Conservation (phyloP, 2,113 vertebrate species). For the Opisthocomus hoazin region DNA sequence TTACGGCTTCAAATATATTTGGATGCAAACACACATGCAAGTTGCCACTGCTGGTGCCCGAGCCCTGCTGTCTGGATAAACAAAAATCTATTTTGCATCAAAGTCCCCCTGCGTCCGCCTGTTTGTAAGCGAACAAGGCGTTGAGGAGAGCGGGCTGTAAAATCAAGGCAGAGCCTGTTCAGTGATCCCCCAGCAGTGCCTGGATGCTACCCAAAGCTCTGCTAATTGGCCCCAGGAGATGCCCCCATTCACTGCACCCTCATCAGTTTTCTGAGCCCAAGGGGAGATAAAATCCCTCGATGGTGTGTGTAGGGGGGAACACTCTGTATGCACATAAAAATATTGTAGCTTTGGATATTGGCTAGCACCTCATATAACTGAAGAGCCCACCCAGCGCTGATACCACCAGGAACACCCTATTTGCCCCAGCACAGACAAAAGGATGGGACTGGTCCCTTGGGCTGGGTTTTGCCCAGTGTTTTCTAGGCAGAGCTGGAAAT, state of each 20-base stretch:
- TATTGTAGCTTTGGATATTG: not conserved
- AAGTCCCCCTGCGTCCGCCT: not conserved
- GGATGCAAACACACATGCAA: not conserved
- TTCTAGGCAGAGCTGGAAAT: not conserved
- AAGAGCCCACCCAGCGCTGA: not conserved
- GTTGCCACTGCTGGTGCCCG: not conserved
- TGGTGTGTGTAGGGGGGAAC: rapidly evolving
- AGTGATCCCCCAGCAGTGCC: not conserved
- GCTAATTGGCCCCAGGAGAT: constrained; percentile 63
- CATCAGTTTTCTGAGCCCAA: constrained; percentile 3
- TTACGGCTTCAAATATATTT: not conserved
- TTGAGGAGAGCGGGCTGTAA: constrained; percentile 5
- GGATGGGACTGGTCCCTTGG: not conserved
- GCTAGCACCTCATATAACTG: not conserved
- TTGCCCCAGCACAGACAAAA: not conserved
- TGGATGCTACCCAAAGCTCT: constrained; percentile 60
- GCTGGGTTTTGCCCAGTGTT: not conserved
- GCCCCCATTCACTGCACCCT: constrained; percentile 42
- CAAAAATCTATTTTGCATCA: not conserved
- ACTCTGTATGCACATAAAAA: not conserved
- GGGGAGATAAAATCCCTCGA: not conserved
- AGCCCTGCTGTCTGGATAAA: constrained; percentile 6
- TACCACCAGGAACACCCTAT: not conserved
- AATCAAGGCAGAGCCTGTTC: not conserved
- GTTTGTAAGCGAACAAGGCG: not conserved